Conservation (phyloP, 2,888 invertebrate genomes). For the Rhagium mordax region DNA sequence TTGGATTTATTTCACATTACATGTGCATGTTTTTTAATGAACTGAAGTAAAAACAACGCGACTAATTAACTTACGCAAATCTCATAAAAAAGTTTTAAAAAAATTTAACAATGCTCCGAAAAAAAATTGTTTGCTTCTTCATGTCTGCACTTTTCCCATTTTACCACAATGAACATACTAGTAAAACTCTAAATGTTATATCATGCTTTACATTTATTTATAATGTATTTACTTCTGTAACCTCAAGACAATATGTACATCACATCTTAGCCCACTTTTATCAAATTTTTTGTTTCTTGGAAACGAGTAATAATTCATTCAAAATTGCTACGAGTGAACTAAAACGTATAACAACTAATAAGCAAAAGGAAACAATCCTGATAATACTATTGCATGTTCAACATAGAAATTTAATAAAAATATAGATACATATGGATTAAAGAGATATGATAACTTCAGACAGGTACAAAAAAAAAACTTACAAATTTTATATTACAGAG, state of each 20-base stretch:
- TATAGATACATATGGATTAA: conserved; percentile 15
- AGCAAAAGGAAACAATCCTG: background rate
- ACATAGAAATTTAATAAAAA: conserved; percentile 14
- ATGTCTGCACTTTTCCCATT: conserved; percentile 9
- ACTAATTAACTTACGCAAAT: too few relatives aligned
- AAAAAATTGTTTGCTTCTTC: too few relatives aligned
- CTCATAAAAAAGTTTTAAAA: too few relatives aligned
- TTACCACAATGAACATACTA: conserved; percentile 27
- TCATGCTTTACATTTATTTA: conserved; percentile 26
- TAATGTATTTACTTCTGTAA: background rate
- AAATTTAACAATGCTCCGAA: too few relatives aligned
- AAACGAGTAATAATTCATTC: conserved; percentile 1
- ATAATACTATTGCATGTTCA: background rate
- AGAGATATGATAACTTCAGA: conserved; percentile 35
- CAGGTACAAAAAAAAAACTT: conserved; percentile 49
- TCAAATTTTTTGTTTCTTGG: background rate
- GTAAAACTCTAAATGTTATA: conserved; percentile 22
- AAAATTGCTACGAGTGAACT: background rate
- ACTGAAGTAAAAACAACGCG: too few relatives aligned
- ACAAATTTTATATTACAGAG: conserved; percentile 31
- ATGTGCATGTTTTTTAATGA: too few relatives aligned
- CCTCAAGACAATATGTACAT: background rate
- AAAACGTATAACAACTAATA: background rate
- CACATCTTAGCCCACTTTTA: conserved; percentile 5
- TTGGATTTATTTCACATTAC: too few relatives aligned